Percentiles rank a stretch among this genome's conserved stretches.
Conservation (phyloP, 2,888 invertebrate species). For the Glaucopsyche alexis region DNA sequence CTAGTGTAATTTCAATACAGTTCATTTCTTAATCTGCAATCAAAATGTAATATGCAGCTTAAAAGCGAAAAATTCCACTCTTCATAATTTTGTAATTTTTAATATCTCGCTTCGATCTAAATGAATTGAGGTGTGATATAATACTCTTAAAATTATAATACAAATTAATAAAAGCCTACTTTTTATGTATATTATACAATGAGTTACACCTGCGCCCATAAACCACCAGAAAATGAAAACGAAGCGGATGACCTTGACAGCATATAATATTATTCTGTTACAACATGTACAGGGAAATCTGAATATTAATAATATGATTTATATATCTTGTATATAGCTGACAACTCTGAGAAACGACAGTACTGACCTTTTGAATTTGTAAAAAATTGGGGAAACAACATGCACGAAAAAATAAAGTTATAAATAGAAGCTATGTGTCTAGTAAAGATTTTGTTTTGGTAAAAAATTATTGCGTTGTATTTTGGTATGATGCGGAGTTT, state of each 20-base stretch:
- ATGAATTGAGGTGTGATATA: neutral
- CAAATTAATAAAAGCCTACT: constrained; percentile 1
- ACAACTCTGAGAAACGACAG: neutral
- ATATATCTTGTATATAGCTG: neutral
- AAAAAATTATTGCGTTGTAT: neutral
- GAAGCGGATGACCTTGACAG: neutral
- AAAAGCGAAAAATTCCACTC: neutral
- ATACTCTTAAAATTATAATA: neutral
- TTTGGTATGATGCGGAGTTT: neutral
- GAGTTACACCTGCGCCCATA: neutral
- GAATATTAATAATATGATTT: constrained; percentile 5
- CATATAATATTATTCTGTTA: neutral
- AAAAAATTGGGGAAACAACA: neutral
- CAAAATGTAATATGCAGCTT: neutral
- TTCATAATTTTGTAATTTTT: neutral
- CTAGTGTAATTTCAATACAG: no score
- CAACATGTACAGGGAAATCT: constrained; percentile 4
- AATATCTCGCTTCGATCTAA: neutral
- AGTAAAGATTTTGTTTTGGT: neutral
- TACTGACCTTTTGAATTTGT: neutral
- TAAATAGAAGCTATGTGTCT: neutral
- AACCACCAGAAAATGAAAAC: neutral
- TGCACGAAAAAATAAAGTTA: neutral
- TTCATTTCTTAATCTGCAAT: neutral
- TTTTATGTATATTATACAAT: constrained; percentile 10